A percentile compares a stretch with the other conserved stretches of the same genome.
Conservation (phyloP, 1,140 invertebrate genomes). For the Oreohelix idahoensis region DNA sequence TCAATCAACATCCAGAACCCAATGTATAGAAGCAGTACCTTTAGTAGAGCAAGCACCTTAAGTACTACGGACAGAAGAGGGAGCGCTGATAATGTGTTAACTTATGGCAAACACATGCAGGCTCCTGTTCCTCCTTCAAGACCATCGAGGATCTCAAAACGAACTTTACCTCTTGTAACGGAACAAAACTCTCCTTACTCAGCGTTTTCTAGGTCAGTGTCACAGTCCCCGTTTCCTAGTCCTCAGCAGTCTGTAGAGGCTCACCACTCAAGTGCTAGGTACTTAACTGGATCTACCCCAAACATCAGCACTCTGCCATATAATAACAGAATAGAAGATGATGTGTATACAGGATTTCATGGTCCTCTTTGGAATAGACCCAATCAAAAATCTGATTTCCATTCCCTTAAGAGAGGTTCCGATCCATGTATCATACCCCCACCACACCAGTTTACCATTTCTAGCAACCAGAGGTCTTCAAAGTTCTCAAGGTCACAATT, state of each 20-base stretch:
- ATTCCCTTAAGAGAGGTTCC: conserved; percentile 35
- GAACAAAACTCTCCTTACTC: background rate
- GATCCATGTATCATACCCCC: conserved; percentile 32
- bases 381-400: conserved; percentile 21
- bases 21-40: conserved; percentile 9
- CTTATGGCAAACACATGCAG: background rate
- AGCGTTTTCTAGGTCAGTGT: background rate
- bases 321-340: conserved; percentile 16
- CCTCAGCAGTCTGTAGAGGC: background rate
- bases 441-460: conserved; percentile 24
- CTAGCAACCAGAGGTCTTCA: background rate
- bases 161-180: background rate
- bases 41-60: background rate
- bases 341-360: background rate
- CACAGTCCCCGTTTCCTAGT: background rate
- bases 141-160: conserved; percentile 23
- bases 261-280: background rate
- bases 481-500: conserved; percentile 26
- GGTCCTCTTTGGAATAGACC: conserved; percentile 31
- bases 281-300: conserved; percentile 25
- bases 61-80: background rate
- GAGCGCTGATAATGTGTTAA: conserved; percentile 32
- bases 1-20: conserved; percentile 4
- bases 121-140: conserved; percentile 27
- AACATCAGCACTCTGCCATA: background rate